These are phyloP conservation scores for Leptinotarsa juncta DNA, from an alignment of 2,888 invertebrate species.

Conservation along the genomic window DNA sequence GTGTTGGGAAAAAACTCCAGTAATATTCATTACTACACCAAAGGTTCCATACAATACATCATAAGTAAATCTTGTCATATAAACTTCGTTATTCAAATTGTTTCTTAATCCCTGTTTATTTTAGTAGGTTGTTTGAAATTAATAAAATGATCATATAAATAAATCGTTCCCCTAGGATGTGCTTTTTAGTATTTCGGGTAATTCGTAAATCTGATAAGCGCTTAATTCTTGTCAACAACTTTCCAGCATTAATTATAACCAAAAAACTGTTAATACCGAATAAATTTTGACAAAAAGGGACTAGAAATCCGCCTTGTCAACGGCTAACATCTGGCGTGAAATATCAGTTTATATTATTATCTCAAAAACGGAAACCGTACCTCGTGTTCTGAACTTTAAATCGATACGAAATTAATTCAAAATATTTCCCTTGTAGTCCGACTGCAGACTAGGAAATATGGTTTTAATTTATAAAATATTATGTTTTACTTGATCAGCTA, in stretches of 20 bases:
- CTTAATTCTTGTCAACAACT: conserved; percentile 23
- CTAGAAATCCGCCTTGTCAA: conserved; percentile 25
- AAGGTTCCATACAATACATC: no score
- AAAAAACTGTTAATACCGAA: conserved; percentile 30
- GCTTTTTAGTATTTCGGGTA: conserved; percentile 4
- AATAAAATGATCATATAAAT: background rate
- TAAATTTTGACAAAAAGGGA: conserved; percentile 25
- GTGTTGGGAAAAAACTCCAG: no score
- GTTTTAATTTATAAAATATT: no score
- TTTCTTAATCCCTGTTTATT: background rate
- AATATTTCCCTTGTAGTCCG: no score
- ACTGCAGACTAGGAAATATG: no score
- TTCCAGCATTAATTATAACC: conserved; percentile 28
- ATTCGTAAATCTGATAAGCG: conserved; percentile 19
- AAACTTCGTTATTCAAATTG: background rate
- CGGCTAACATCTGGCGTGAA: conserved; percentile 32
- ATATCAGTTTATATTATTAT: conserved; percentile 27
- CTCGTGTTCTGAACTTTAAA: background rate
- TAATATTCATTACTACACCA: no score
- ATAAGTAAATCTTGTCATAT: background rate
- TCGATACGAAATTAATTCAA: background rate
- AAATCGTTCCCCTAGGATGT: background rate
- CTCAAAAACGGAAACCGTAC: conserved; percentile 7
- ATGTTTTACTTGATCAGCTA: no score
- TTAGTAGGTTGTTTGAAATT: conserved; percentile 19